Base-by-base conservation (phyloP, 1,140 invertebrate species). In the Solen grandis region DNA sequence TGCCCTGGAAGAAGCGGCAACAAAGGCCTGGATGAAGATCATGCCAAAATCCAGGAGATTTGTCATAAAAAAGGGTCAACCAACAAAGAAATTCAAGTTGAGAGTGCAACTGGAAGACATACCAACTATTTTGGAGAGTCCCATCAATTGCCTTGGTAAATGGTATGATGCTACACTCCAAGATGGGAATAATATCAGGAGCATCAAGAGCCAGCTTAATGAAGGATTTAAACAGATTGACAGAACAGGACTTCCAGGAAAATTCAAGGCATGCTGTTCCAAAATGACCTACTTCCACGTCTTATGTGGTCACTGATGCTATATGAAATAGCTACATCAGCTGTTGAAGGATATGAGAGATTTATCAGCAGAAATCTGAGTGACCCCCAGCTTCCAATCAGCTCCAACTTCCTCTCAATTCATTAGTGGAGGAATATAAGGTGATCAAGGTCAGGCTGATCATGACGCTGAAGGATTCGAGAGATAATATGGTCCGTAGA, bases 361-460 rank as follows among this genome's bases (percentile, higher is more conserved):
- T 52, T 5, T 27, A 52, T 52, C 50, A 70, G 36, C 19, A 52
- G 1, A 29, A 25, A 70, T 25, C 31, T 70, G 35, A 8, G 41
- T 22, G 31, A 46, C 46, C 33, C 19, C n/a, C n/a, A n/a, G n/a
- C n/a, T n/a, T 52, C 66, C 13, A 36, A 22, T 16, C 29, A 83
- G 31, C 57, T 74, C 1, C 70, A 80, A 29, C 55, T 75, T 19
- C 81, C 76, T 14, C 22, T 75, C 13, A 75, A 55, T 60, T 77
- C 65, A 5, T 33, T 78, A 29, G 59, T 52, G 22, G 59, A 72
- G 46, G 35, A 78, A 33, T 83, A 54, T 14, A 83, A 77, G 63
- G 33, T 72, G 5, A 60, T 5, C 8, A 75, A 65, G 36, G 25
- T 36, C 22, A 14, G 68, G 5, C 41, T 70, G 16, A 13, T 38